phyloP scores from a whole-genome alignment of 2,888 invertebrate species.

The Bedellia somnulentella region DNA sequence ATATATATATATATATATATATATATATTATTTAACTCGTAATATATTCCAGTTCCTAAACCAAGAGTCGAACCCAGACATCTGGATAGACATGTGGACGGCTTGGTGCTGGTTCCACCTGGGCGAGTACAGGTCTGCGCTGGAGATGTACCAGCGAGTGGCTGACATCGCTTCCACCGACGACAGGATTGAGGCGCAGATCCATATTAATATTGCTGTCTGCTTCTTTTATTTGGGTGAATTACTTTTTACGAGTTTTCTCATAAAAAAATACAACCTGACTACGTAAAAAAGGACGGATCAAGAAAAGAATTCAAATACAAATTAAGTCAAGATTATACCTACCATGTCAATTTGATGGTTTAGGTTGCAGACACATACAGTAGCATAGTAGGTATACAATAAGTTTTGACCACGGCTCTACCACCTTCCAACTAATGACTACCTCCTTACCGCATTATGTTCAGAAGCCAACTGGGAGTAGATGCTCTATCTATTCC shows the following conservation, averaged over 20 bases:
- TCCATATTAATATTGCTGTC: conserved; percentile 83
- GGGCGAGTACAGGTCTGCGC: conserved; percentile 86
- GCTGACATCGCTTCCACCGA: conserved; percentile 29
- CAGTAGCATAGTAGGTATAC: too few relatives aligned
- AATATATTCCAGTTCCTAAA: conserved; percentile 28
- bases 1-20: too few relatives aligned
- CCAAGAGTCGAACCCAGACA: conserved; percentile 34
- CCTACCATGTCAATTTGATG: too few relatives aligned
- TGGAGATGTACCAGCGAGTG: conserved; percentile 69
- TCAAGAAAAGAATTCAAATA: neutral
- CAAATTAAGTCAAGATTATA: too few relatives aligned
- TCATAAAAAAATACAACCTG: neutral
- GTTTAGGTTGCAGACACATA: too few relatives aligned
- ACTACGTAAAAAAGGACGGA: neutral
- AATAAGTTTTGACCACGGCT: too few relatives aligned
- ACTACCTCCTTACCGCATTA: too few relatives aligned
- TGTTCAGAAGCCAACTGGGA: too few relatives aligned
- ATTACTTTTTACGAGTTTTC: neutral
- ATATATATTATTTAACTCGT: too few relatives aligned
- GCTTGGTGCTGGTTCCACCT: conserved; percentile 96
- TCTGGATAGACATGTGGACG: conserved; percentile 76
- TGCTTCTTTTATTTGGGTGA: conserved; percentile 94
- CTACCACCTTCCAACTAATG: too few relatives aligned
- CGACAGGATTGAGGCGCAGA: conserved; percentile 59
- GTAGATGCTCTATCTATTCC: too few relatives aligned